phyloP scores from a whole-genome alignment of 1,140 invertebrate genomes.

The Monomorium pharaonis region DNA sequence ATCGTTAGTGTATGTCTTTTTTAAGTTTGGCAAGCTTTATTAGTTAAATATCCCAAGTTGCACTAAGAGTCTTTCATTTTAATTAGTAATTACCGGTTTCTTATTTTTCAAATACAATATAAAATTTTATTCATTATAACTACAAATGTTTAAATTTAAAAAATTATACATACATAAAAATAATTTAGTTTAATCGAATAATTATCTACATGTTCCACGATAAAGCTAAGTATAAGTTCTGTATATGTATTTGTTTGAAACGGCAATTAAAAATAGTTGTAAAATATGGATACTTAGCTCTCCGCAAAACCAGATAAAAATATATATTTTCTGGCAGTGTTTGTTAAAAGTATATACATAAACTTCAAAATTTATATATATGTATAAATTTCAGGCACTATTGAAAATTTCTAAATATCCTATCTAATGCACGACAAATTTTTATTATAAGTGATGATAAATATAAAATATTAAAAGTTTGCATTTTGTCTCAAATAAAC shows the following conservation, averaged over 20 bases:
- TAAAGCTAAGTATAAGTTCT: background rate
- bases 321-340: constrained; percentile 35
- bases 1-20: constrained; percentile 21
- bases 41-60: background rate
- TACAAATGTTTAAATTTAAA: background rate
- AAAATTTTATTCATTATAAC: background rate
- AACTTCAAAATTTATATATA: background rate
- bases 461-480: background rate
- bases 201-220: background rate
- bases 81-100: background rate
- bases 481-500: background rate
- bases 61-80: background rate
- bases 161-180: no score
- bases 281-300: constrained; percentile 9
- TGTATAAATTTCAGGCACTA: constrained; percentile 1
- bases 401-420: background rate
- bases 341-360: background rate
- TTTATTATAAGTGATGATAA: background rate
- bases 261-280: background rate
- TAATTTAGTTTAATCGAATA: background rate
- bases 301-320: background rate
- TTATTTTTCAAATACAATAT: background rate
- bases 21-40: constrained; percentile 2
- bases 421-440: background rate
- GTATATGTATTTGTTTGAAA: background rate